Conservation (phyloP, 2,113 vertebrate species). For the Actinemys pallida region DNA sequence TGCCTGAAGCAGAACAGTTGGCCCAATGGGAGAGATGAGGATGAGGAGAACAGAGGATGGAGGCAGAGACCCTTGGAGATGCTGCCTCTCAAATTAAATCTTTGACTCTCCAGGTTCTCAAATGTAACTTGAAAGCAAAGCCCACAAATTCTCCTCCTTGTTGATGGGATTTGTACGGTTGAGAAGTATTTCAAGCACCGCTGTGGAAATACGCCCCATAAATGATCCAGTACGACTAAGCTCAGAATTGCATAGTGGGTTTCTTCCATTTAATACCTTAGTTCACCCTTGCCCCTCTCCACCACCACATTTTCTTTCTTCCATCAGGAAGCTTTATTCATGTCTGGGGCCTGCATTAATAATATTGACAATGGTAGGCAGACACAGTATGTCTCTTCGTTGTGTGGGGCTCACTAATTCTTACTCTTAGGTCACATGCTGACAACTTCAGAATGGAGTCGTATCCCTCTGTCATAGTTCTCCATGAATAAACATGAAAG, state of each 20-base stretch:
- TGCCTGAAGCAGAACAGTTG: not conserved
- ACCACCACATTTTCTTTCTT: slow-evolving; percentile 53
- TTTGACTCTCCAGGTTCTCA: not conserved
- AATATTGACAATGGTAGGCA: slow-evolving; percentile 54
- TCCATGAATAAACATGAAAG: slow-evolving; percentile 69
- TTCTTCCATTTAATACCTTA: not conserved
- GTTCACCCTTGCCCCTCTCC: slow-evolving; percentile 25
- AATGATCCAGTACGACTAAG: fast-evolving
- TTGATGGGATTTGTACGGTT: fast-evolving
- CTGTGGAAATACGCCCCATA: not conserved
- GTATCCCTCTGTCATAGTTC: slow-evolving; percentile 21
- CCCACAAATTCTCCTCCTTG: fast-evolving
- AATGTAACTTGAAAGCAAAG: not conserved
- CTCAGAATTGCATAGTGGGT: fast-evolving
- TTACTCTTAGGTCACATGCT: slow-evolving; percentile 66
- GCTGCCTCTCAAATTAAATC: not conserved
- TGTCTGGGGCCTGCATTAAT: slow-evolving; percentile 45
- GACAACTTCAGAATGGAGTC: slow-evolving; percentile 63
- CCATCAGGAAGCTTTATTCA: slow-evolving; percentile 73
- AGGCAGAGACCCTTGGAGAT: not conserved
- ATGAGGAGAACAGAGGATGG: not conserved
- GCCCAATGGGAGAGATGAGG: fast-evolving
- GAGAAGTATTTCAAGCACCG: fast-evolving
- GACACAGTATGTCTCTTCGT: slow-evolving; percentile 34
- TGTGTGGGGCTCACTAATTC: slow-evolving; percentile 73